Percentiles rank a stretch among this genome's conserved stretches.
Conservation (phyloP, 1,140 invertebrate species). For the Leptinotarsa texana region DNA sequence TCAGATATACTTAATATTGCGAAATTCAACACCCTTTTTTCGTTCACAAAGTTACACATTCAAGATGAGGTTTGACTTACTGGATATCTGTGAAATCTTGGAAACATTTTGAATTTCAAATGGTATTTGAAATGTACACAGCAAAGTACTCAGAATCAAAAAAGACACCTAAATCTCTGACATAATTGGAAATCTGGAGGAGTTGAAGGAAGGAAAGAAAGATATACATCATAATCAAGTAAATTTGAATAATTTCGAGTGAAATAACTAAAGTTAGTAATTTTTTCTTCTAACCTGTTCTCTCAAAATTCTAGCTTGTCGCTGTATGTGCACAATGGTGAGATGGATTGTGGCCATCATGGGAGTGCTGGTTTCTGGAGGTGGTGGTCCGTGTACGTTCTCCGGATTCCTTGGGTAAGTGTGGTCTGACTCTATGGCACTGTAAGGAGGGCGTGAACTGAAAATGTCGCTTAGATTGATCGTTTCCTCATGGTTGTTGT, state of each 20-base stretch:
- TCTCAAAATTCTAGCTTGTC: constrained; percentile 49
- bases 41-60: too few relatives aligned
- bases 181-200: too few relatives aligned
- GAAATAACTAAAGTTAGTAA: neutral
- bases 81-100: too few relatives aligned
- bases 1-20: too few relatives aligned
- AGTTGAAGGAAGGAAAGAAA: too few relatives aligned
- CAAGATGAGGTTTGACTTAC: too few relatives aligned
- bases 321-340: constrained; percentile 50
- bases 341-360: constrained; percentile 51
- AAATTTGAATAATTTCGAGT: neutral
- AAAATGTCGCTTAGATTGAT: constrained; percentile 6
- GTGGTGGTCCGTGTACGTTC: neutral
- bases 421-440: constrained; percentile 49
- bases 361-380: constrained; percentile 37
- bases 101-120: too few relatives aligned
- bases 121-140: too few relatives aligned
- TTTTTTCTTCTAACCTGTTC: constrained; percentile 33
- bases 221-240: too few relatives aligned
- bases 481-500: neutral
- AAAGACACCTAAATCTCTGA: too few relatives aligned
- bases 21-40: too few relatives aligned
- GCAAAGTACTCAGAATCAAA: too few relatives aligned
- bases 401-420: constrained; percentile 51
- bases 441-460: neutral